phyloP scores from a whole-genome alignment of 2,113 vertebrate genomes.

The Aythya baeri region DNA sequence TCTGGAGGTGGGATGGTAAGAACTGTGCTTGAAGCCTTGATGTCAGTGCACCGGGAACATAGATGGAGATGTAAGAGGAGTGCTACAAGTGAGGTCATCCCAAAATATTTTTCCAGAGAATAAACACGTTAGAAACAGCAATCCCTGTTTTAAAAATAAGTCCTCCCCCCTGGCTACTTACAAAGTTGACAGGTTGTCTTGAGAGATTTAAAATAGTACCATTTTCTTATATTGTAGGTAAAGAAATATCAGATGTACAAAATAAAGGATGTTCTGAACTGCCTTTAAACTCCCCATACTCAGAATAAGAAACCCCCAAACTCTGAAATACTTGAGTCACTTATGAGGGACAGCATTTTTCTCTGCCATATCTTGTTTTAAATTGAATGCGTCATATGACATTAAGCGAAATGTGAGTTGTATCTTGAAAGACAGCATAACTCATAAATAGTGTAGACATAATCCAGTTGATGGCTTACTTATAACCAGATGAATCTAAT shows the following conservation, averaged over 20 bases:
- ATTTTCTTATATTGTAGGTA: neutral
- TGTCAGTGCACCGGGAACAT: neutral
- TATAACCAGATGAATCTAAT: conserved; percentile 62
- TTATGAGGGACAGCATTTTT: neutral
- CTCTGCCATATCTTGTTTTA: conserved; percentile 34
- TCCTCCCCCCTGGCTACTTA: neutral
- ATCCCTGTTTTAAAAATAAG: conserved; percentile 5
- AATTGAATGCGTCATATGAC: conserved; percentile 43
- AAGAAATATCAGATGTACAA: neutral
- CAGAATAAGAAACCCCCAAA: neutral
- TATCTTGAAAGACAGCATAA: conserved; percentile 45
- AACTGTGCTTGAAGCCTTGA: neutral
- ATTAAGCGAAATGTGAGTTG: conserved; percentile 47
- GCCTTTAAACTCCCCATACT: neutral
- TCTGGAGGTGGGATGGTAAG: neutral
- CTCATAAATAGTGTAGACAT: conserved; percentile 33
- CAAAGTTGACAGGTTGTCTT: neutral
- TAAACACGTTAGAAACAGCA: neutral
- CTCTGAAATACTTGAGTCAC: neutral
- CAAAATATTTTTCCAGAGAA: neutral
- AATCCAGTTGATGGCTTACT: conserved; percentile 43
- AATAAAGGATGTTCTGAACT: conserved; percentile 7
- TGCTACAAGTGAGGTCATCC: neutral
- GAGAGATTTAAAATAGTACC: neutral
- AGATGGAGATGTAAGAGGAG: neutral